Evolutionary conservation across 2,797 vertebrate genomes (phyloP).

Genomic region (Typhlichthys eigenmanni): DNA sequence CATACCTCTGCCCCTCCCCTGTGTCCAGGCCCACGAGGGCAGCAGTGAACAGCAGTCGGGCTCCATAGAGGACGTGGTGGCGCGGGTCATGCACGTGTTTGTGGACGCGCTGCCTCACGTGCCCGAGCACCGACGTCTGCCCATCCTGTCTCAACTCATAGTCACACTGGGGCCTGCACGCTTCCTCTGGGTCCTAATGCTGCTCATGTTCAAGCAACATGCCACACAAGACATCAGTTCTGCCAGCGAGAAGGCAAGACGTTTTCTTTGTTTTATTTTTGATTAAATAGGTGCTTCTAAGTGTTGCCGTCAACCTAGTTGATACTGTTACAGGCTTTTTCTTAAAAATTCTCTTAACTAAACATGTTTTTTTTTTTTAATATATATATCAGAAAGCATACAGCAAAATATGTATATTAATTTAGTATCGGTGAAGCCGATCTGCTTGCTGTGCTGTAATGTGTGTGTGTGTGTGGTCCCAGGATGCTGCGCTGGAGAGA

Average conservation of each 20-base stretch:
- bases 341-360: too few relatives aligned
- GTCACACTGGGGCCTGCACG: conserved; percentile 80
- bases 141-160: conserved; percentile 85
- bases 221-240: conserved; percentile 75
- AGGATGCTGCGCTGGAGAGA: conserved; percentile 86
- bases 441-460: neutral
- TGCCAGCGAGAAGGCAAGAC: conserved; percentile 80
- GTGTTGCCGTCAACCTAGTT: too few relatives aligned
- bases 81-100: conserved; percentile 85
- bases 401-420: too few relatives aligned
- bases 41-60: conserved; percentile 58
- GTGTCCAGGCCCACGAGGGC: conserved; percentile 78
- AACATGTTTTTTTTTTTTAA: too few relatives aligned
- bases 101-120: conserved; percentile 92
- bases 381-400: too few relatives aligned
- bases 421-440: too few relatives aligned
- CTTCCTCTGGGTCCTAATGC: conserved; percentile 91
- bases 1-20: too few relatives aligned
- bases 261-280: too few relatives aligned
- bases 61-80: conserved; percentile 75
- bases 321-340: too few relatives aligned
- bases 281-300: neutral
- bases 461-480: neutral
- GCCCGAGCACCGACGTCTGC: conserved; percentile 89
- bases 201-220: conserved; percentile 89